phyloP scores from a whole-genome alignment of 2,888 invertebrate genomes.

The Carterocephalus palaemon region DNA sequence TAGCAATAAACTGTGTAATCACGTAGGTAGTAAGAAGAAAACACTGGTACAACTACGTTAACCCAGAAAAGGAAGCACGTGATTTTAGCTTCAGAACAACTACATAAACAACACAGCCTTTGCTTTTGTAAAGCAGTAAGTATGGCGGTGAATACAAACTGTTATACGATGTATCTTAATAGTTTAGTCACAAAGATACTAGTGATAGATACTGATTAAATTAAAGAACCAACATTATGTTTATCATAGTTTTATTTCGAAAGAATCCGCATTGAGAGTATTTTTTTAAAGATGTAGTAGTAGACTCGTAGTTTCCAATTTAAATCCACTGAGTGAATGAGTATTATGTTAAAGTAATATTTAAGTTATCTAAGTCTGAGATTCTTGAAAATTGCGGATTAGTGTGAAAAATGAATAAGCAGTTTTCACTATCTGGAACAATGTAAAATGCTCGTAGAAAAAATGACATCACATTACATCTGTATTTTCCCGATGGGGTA shows the following conservation, averaged over 20 bases:
- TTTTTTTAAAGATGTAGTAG: not conserved
- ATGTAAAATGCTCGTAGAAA: no score
- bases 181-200: not conserved
- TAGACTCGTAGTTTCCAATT: not conserved
- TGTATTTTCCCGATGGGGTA: no score
- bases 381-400: conserved; percentile 45
- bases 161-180: not conserved
- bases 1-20: conserved; percentile 16
- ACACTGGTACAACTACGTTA: conserved; percentile 16
- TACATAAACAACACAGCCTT: conserved; percentile 3
- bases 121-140: not conserved
- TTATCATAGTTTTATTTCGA: not conserved
- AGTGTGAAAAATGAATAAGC: conserved; percentile 63
- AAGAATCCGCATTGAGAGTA: not conserved
- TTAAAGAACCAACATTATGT: not conserved
- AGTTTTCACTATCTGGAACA: conserved; percentile 60
- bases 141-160: no score
- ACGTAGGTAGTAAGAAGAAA: conserved; percentile 23
- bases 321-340: not conserved
- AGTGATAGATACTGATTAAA: no score
- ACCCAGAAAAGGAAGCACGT: conserved; percentile 17
- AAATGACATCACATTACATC: no score
- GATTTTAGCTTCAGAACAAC: conserved; percentile 7
- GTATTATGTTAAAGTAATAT: not conserved
- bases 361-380: conserved; percentile 4